A percentile compares a stretch with the other conserved stretches of the same genome.
Evolutionary conservation across 2,888 invertebrate species (phyloP).

Genomic region (Mermis nigrescens): DNA sequence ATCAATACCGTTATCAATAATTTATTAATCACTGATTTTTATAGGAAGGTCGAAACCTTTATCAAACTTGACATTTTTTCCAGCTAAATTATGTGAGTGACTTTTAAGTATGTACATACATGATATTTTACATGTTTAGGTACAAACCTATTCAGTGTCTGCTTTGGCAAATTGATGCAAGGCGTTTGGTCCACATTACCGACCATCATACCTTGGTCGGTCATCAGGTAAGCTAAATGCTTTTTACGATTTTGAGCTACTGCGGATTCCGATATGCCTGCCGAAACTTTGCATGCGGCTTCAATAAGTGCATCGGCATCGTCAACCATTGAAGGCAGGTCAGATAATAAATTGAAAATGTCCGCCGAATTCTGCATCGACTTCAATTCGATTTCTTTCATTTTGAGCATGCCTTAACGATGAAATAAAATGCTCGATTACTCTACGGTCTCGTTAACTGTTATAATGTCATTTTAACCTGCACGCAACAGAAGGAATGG

Average conservation of each 20-base stretch:
- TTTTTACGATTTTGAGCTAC: slow-evolving; percentile 71
- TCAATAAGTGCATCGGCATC: slow-evolving; percentile 69
- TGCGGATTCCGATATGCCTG: slow-evolving; percentile 59
- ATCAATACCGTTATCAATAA: too few relatives aligned
- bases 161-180: slow-evolving; percentile 71
- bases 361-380: slow-evolving; percentile 82
- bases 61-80: too few relatives aligned
- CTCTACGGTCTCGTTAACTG: too few relatives aligned
- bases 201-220: slow-evolving; percentile 77
- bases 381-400: slow-evolving; percentile 53
- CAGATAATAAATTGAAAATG: slow-evolving; percentile 87
- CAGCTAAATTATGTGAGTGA: too few relatives aligned
- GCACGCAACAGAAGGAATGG: too few relatives aligned
- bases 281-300: slow-evolving; percentile 48
- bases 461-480: too few relatives aligned
- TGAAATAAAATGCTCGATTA: not conserved
- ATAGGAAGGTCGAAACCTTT: too few relatives aligned
- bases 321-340: slow-evolving; percentile 78
- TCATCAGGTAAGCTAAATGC: slow-evolving; percentile 85
- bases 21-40: too few relatives aligned
- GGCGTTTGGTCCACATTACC: slow-evolving; percentile 60
- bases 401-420: slow-evolving; percentile 22
- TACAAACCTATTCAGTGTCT: slow-evolving; percentile 40
- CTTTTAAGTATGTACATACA: too few relatives aligned
- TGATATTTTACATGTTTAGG: too few relatives aligned